phyloP scores from a whole-genome alignment of 2,113 vertebrate genomes.

The Athene noctua region DNA sequence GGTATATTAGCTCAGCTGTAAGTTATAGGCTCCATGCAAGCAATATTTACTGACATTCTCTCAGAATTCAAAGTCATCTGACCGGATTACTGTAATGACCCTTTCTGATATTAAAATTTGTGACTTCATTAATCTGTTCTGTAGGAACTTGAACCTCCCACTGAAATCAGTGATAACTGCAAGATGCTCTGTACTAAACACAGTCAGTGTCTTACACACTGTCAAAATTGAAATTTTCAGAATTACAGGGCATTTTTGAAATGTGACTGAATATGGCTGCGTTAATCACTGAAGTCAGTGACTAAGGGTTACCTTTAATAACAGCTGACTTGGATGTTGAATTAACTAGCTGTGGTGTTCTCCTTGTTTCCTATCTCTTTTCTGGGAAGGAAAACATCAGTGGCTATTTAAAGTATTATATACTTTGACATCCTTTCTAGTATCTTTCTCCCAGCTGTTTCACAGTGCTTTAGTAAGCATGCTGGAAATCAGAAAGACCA shows the following conservation, averaged over 20 bases:
- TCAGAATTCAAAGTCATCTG: not conserved
- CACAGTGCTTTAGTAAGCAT: not conserved
- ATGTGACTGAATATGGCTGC: not conserved
- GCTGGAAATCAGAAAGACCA: not conserved
- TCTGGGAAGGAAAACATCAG: not conserved
- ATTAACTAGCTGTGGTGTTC: not conserved
- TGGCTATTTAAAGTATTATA: not conserved
- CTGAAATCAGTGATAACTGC: not conserved
- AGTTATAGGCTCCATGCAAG: not conserved
- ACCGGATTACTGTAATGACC: not conserved
- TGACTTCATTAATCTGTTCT: not conserved
- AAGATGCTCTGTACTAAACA: not conserved
- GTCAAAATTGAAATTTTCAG: not conserved
- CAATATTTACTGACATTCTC: not conserved
- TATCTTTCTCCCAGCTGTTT: not conserved
- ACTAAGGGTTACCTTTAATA: not conserved
- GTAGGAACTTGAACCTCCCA: not conserved
- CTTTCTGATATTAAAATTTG: not conserved
- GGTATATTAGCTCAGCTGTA: not conserved
- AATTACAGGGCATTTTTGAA: not conserved
- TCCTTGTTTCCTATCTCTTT: not conserved
- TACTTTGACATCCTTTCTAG: not conserved
- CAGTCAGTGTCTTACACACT: not conserved
- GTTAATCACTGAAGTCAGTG: not conserved
- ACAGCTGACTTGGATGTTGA: not conserved